Evolutionary conservation across 2,113 vertebrate genomes (phyloP), one percentile per base, ranked within the genome.

Genomic region (Hyperoodon ampullatus): DNA sequence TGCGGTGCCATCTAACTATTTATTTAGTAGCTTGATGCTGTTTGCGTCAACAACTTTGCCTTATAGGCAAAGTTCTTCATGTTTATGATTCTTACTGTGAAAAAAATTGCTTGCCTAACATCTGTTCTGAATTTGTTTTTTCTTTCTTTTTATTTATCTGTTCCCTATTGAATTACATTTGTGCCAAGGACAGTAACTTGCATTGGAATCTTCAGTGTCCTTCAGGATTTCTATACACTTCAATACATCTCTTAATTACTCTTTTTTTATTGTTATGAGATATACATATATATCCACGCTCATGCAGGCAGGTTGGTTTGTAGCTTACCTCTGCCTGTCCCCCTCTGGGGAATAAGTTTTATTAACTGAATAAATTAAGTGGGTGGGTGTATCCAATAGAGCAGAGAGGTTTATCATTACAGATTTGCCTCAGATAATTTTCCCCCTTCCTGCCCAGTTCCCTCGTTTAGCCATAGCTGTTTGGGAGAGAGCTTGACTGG

Each of bases 201-300:
- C 96, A 96, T 97, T 97, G 96, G 97, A 95, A 97, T 97, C 97
- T 93, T 97, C 94, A 23, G 93, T 11, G 3, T 97, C 97, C 98
- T 98, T 98, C 90, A 97, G 96, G 94, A 86, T 95, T 98, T 98
- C 98, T 98, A 92, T 96, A 93, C 78, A 97, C 98, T 97, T 98
- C 96, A 88, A 97, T 98, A 98, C 97, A 96, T 98, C 93, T 98
- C 95, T 98, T 98, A 94, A 98, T 98, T 98, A 97, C 97, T 91
- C 96, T 96, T 77, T 97, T 98, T 98, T 96, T 96, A 85, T 96
- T 97, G 97, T 98, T 98, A 90, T 95, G 98, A 97, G 97, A 77
- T 88, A 85, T 23, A 94, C 88, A 89, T 97, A 92, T 85, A 95
- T 63, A 89, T 63, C 80, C 88, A 18, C 1, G 9, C 81, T 75